phyloP scores from a whole-genome alignment of 2,113 vertebrate species.

The Dasyornis broadbenti region DNA sequence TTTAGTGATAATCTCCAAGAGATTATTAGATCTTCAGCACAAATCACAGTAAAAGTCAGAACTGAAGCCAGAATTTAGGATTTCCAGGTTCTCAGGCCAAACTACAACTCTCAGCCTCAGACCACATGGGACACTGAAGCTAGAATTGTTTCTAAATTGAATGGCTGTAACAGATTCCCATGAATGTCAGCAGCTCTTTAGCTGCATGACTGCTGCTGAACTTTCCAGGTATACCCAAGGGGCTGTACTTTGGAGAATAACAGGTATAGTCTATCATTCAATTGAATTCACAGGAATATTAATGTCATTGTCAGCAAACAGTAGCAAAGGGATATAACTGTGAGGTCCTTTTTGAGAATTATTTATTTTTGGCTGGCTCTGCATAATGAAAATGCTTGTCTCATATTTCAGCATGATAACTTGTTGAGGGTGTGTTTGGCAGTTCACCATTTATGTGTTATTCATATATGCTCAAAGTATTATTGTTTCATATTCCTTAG shows the following conservation, averaged over 20 bases:
- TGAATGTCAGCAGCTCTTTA: conserved; percentile 61
- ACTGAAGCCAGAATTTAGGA: background rate
- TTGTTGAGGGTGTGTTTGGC: background rate
- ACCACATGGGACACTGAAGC: background rate
- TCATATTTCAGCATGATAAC: background rate
- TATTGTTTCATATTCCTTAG: background rate
- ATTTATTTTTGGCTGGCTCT: background rate
- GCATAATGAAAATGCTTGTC: conserved; percentile 8
- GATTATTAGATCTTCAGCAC: background rate
- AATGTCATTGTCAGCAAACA: conserved; percentile 41
- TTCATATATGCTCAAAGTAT: background rate
- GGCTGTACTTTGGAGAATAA: conserved; percentile 7
- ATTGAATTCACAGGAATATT: conserved; percentile 36
- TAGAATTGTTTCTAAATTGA: conserved; percentile 33
- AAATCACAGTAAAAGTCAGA: background rate
- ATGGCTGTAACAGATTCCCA: conserved; percentile 37
- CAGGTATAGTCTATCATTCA: conserved; percentile 23
- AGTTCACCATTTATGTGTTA: background rate
- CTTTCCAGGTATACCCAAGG: conserved; percentile 37
- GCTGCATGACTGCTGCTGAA: conserved; percentile 49
- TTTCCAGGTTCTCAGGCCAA: background rate
- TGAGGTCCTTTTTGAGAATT: conserved; percentile 3
- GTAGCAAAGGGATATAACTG: conserved; percentile 26
- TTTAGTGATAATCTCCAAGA: background rate
- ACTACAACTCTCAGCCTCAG: background rate